Evolutionary conservation across 37 sponge, comb jelly and placozoan species (phyloP).

Genomic region (Ephydatia muelleri): DNA sequence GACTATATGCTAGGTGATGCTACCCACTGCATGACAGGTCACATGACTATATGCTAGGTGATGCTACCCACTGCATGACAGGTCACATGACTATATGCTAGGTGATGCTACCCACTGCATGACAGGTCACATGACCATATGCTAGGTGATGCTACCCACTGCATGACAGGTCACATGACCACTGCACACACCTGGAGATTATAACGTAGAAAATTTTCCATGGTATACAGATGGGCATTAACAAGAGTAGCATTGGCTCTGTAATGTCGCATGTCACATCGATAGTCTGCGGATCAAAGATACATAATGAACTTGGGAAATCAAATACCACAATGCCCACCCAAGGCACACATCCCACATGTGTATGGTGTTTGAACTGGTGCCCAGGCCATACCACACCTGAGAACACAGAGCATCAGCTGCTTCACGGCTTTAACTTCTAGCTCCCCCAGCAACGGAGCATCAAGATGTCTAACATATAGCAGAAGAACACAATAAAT

Average conservation of each 20-base stretch:
- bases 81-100: too few species aligned
- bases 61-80: too few species aligned
- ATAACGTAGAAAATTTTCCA: conserved; percentile 67
- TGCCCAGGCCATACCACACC: too few species aligned
- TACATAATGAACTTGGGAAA: too few species aligned
- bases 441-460: conserved; percentile 3
- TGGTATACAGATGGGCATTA: conserved; percentile 35
- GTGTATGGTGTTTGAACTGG: not conserved
- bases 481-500: not conserved
- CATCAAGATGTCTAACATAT: not conserved
- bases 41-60: too few species aligned
- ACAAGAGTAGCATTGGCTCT: conserved; percentile 25
- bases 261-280: conserved; percentile 25
- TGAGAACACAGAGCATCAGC: conserved; percentile 30
- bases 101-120: too few species aligned
- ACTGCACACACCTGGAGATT: conserved; percentile 34
- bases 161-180: not conserved
- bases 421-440: conserved; percentile 19
- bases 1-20: too few species aligned
- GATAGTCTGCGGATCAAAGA: conserved; percentile 8
- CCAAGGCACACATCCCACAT: not conserved
- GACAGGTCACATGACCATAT: too few species aligned
- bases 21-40: too few species aligned
- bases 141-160: too few species aligned
- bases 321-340: too few species aligned